Base-by-base conservation (phyloP, 2,888 invertebrate genomes). In the Ligdia adustata region DNA sequence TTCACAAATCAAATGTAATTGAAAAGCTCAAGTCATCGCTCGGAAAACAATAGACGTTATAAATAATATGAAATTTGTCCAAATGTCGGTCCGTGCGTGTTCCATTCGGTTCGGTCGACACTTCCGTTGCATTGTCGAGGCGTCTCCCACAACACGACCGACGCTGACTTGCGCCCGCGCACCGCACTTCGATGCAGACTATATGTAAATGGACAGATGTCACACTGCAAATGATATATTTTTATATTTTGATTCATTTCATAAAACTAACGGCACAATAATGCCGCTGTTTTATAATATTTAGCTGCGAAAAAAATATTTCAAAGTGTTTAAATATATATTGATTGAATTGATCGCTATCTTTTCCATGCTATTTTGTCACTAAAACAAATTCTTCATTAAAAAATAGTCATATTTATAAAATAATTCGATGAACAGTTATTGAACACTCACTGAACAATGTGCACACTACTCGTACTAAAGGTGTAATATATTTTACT, bases 111-210 rank as follows among this genome's bases (percentile, higher is more conserved):
- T 81, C 79, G 70, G 81, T 80, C 82, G 82, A 81, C 88, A 85
- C 81, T 85, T 88, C 88, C 88, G 83, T 87, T 80, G 83, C 79
- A 81, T 86, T 87, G 88, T 86, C 66, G 77, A 73, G 64, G 69
- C 68, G 79, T 79, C 81, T 79, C 80, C 72, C 74, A 70, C 73
- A 63, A 64, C 70, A 69, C 60, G 55, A 45, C 56, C 60, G 55
- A 45, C 56, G 65, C 64, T 68, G 64, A 69, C 72, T 70, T 76
- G 79, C 82, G 77, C 75, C 48, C 60, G 78, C 76, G 78, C 73
- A 73, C 42, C 6, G 18, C 32, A 12, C 15, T 22, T 6, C 77
- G 75, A 45, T n/a, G n/a, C n/a, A n/a, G n/a, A n/a, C n/a, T n/a
- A n/a, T n/a, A n/a, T n/a, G n/a, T n/a, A 33, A 9, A 27, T 11